phyloP scores from a whole-genome alignment of 2,113 vertebrate species.

The Gadus chalcogrammus region DNA sequence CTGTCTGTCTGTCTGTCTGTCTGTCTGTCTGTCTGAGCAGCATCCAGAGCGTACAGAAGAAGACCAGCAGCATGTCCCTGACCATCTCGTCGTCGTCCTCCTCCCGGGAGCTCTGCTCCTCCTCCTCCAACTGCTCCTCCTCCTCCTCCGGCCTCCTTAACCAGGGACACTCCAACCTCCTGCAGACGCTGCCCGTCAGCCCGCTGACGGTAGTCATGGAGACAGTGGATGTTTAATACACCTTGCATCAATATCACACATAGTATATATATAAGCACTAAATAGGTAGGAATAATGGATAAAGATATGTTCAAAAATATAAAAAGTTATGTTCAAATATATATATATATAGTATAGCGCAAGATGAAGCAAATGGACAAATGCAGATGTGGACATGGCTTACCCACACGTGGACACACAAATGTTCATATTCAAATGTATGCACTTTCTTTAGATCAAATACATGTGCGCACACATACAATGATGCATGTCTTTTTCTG shows the following conservation, averaged over 20 bases:
- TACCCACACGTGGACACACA: neutral
- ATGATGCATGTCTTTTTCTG: too few relatives aligned
- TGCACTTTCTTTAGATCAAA: neutral
- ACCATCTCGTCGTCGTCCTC: slow-evolving; percentile 67
- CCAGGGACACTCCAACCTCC: slow-evolving; percentile 68
- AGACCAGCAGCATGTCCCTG: slow-evolving; percentile 74
- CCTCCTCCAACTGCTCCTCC: slow-evolving; percentile 48
- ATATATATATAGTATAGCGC: neutral
- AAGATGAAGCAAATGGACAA: too few relatives aligned
- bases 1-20: too few relatives aligned
- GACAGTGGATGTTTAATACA: neutral
- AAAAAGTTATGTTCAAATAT: neutral
- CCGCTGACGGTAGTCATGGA: slow-evolving; percentile 52
- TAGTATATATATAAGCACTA: slow-evolving; percentile 14
- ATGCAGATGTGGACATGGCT: too few relatives aligned
- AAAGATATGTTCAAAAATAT: neutral
- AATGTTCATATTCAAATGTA: neutral
- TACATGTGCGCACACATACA: too few relatives aligned
- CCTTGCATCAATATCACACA: neutral
- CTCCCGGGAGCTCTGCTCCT: slow-evolving; percentile 50
- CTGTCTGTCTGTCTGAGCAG: slow-evolving; percentile 30
- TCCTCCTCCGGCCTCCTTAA: slow-evolving; percentile 42
- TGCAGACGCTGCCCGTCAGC: slow-evolving; percentile 63
- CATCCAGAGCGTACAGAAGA: slow-evolving; percentile 69
- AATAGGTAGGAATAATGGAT: neutral